phyloP scores from a whole-genome alignment of 2,888 invertebrate species.

The Drosophila villosipedis region DNA sequence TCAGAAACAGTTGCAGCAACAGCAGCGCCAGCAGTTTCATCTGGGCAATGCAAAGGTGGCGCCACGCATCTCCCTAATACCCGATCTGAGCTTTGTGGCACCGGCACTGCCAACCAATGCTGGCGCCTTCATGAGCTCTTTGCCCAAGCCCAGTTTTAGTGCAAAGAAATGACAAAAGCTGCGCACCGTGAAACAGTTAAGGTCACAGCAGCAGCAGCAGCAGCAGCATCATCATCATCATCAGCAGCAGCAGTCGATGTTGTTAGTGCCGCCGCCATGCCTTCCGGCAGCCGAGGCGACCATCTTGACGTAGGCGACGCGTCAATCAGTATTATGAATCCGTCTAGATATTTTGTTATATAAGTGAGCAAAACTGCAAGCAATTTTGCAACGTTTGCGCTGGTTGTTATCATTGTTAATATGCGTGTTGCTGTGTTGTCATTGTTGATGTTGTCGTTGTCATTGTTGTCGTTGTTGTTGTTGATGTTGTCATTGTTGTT shows the following conservation, averaged over 20 bases:
- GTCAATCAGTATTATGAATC: constrained; percentile 76
- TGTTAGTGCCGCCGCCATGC: constrained; percentile 43
- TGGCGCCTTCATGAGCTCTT: constrained; percentile 81
- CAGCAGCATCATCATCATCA: constrained; percentile 11
- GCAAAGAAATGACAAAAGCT: constrained; percentile 85
- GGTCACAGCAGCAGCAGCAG: constrained; percentile 39
- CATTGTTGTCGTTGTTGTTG: constrained; percentile 31
- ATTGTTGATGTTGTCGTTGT: constrained; percentile 31
- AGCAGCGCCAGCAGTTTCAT: constrained; percentile 72
- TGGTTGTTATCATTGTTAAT: constrained; percentile 53
- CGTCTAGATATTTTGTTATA: constrained; percentile 70
- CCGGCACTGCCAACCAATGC: constrained; percentile 85
- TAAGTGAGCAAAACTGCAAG: constrained; percentile 33
- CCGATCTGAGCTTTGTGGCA: constrained; percentile 87
- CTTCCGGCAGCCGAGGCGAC: constrained; percentile 53
- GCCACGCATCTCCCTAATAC: constrained; percentile 86
- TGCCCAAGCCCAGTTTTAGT: constrained; percentile 82
- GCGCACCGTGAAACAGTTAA: constrained; percentile 38
- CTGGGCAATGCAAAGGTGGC: constrained; percentile 82
- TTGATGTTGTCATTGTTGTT: constrained; percentile 37
- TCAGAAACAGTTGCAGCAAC: constrained; percentile 42
- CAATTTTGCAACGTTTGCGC: constrained; percentile 21
- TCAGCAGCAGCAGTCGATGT: constrained; percentile 32
- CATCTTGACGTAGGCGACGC: constrained; percentile 58
- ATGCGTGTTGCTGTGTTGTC: constrained; percentile 38